Conservation (phyloP, 2,113 vertebrate genomes). For the Oreotrochilus melanogaster region DNA sequence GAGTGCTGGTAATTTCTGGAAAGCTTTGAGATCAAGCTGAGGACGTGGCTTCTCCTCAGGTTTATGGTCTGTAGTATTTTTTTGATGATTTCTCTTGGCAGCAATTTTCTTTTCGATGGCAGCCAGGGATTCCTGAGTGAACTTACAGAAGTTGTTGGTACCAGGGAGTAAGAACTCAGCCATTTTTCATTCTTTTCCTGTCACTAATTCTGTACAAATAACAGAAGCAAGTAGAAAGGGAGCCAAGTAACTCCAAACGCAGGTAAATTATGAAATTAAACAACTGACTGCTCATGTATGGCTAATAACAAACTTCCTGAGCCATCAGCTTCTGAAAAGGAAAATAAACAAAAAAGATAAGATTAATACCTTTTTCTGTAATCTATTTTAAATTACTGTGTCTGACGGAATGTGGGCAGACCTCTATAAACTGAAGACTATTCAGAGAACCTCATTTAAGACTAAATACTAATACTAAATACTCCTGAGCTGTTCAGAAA, state of each 20-base stretch:
- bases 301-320: not conserved
- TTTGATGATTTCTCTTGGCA: conserved; percentile 55
- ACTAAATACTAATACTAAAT: not conserved
- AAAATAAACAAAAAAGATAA: not conserved
- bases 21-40: conserved; percentile 88
- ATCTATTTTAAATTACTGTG: not conserved
- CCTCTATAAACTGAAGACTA: not conserved
- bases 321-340: not conserved
- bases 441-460: not conserved
- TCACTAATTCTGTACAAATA: conserved; percentile 77
- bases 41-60: conserved; percentile 78
- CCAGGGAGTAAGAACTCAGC: conserved; percentile 86
- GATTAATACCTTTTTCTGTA: not conserved
- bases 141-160: conserved; percentile 88
- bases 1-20: conserved; percentile 92
- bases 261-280: not conserved
- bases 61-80: conserved; percentile 30
- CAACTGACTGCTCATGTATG: accelerated
- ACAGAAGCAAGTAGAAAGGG: not conserved
- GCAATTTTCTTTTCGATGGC: conserved; percentile 88
- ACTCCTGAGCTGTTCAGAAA: not conserved
- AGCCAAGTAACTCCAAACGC: not conserved
- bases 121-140: conserved; percentile 91
- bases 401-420: not conserved
- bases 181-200: conserved; percentile 92